Base-by-base conservation (phyloP, 1,140 invertebrate species). In the Latrodectus geometricus region DNA sequence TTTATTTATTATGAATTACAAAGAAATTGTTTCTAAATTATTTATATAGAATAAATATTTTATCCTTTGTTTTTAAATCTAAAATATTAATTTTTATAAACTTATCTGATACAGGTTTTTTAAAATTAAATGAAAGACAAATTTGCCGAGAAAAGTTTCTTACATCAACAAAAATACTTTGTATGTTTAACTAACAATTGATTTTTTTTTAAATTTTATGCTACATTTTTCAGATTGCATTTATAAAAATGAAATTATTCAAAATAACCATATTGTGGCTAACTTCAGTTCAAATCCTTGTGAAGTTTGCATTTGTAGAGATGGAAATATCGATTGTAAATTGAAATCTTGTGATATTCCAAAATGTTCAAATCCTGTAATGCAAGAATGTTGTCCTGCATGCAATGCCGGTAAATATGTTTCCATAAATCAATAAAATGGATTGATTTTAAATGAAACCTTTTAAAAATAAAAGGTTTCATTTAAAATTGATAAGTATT, bases 351-450 rank as follows among this genome's bases (percentile, higher is more conserved):
- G 82, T 21, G 21, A 65, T n/a, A 15, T 21, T 9, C n/a, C 52
- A 52, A 12, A 73, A 3, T 76, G 86, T 56, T 21, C 21, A 15
- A 17, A 79, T 74, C 72, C 78, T 35, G 74, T 88, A 74, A 56
- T 74, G 7, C 48, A 81, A 17, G 82, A 56, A 61, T 88, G 88
- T 52, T 80, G 61, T 49, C 54, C 54, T 80, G n/a, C 56, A 88
- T 90, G 49, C 89, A 89, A 90, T 90, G 81, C 86, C 89, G 89
- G 91, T 23, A 91, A 20, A 21, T n/a, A n/a, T 61, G 54, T 61
- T 61, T 61, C 11, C 17, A 8, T 3, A 14, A 61, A 17, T 61
- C 17, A 61, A 0, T 61, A 61, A 61, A 14, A 61, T 61, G 17
- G 17, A 35, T 35, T 35, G 1, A 4, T 2, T 61, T 61, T 11